Percentiles rank a stretch among this genome's conserved stretches.
These are phyloP conservation scores for Myiopsitta monachus DNA, from an alignment of 2,113 vertebrate species.

Conservation along the genomic window DNA sequence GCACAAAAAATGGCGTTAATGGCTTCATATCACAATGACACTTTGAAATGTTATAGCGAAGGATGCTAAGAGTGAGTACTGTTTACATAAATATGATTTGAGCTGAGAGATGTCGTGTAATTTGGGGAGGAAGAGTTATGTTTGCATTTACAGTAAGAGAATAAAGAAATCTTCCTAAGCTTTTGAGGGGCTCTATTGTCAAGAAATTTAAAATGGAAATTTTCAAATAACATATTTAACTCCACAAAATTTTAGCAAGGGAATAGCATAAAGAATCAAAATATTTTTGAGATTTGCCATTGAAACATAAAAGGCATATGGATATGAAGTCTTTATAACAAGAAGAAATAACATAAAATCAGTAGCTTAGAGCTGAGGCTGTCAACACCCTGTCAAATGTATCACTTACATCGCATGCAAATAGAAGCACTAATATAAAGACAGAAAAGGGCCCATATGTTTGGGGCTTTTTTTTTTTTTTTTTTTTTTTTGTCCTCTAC, in stretches of 20 bases:
- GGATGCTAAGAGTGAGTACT: not conserved
- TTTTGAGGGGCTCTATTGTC: not conserved
- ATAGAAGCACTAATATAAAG: slow-evolving; percentile 39
- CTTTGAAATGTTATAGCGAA: not conserved
- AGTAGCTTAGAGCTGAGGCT: slow-evolving; percentile 2
- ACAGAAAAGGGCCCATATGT: slow-evolving; percentile 16
- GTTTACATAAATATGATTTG: not conserved
- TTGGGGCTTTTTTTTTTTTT: not conserved
- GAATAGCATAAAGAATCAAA: not conserved
- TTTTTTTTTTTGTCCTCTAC: not conserved
- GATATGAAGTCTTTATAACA: slow-evolving; percentile 12
- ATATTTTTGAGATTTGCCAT: not conserved
- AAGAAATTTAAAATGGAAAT: not conserved
- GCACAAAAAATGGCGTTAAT: not conserved
- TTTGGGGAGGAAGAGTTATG: not conserved
- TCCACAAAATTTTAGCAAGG: not conserved
- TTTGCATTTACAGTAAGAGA: not conserved
- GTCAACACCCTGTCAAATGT: slow-evolving; percentile 39
- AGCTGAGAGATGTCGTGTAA: not conserved
- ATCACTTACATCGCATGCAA: not conserved
- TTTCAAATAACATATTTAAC: not conserved
- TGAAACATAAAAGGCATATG: slow-evolving; percentile 36
- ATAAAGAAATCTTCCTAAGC: not conserved
- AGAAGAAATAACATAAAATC: slow-evolving; percentile 9
- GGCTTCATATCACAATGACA: not conserved